Base-by-base conservation (phyloP, 2,888 invertebrate genomes). In the Hybos culiciformis region DNA sequence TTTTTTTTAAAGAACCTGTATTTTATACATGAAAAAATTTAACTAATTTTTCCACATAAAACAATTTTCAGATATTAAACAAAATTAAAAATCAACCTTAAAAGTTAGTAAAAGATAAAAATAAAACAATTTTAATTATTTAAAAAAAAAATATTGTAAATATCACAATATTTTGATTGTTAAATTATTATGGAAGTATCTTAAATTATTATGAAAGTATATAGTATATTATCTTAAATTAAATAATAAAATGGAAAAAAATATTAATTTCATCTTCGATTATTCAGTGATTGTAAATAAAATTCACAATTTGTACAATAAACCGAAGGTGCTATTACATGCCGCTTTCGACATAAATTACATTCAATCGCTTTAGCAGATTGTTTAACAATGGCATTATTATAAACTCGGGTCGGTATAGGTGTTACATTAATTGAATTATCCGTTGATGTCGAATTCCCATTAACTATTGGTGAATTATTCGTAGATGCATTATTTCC, bases 231-330 rank as follows among this genome's bases (percentile, higher is more conserved):
- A 5, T 31, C 3, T 31, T 31, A n/a, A 5, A 6, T 6, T 3
- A 6, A 11, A 31, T 31, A 31, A 31, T 14, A 31, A 14, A 31
- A 11, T 8, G 6, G 3, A 31, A n/a, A 6, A 11, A 15, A 7
- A 31, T 14, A 12, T 34, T 12, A 17, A 11, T 11, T 5, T 36
- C 62, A 65, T 56, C 64, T 61, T 44, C 64, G 56, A 48, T 56
- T 64, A 45, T 64, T 64, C 20, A 65, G 50, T 62, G 63, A 64
- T 48, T 86, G 85, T 81, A 93, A 83, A 60, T 92, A 93, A 68
- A 84, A 90, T 60, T 90, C 87, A 67, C 92, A 92, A 66, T 92
- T 90, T 39, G 80, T 73, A 66, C 92, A 93, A 61, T 91, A 92
- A 53, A 80, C 74, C 26, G 81, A 78, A 12, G 87, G 83, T 14